phyloP scores from a whole-genome alignment of 1,140 invertebrate species.

The Hyles vespertilio region DNA sequence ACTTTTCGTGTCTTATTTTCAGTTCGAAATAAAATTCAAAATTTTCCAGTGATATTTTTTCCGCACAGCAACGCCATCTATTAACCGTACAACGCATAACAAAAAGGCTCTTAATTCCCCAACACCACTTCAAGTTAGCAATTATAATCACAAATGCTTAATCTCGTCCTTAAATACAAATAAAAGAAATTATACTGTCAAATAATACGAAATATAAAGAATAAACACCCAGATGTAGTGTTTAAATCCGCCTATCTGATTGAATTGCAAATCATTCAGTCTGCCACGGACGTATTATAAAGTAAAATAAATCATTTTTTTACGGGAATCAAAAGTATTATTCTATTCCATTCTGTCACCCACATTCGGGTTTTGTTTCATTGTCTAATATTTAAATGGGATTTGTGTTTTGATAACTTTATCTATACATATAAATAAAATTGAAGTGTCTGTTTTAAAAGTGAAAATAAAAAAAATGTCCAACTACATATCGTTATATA shows the following conservation, averaged over 20 bases:
- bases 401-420: conserved; percentile 3
- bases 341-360: background rate
- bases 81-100: no score
- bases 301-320: conserved; percentile 7
- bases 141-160: background rate
- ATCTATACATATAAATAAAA: no score
- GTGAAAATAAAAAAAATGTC: no score
- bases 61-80: no score
- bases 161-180: background rate
- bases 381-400: background rate
- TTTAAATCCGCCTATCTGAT: background rate
- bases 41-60: no score
- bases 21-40: no score
- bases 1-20: no score
- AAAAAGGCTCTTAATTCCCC: no score
- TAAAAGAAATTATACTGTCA: conserved; percentile 7
- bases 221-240: conserved; percentile 5
- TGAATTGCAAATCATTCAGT: conserved; percentile 8
- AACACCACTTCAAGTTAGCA: background rate
- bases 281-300: conserved; percentile 5
- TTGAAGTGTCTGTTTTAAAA: no score
- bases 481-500: no score
- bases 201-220: background rate
- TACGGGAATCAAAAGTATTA: background rate
- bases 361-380: conserved; percentile 1